Percentiles rank a stretch among this genome's conserved stretches.
phyloP scores from a whole-genome alignment of 2,113 vertebrate species.

The Ctenodactylus gundi region DNA sequence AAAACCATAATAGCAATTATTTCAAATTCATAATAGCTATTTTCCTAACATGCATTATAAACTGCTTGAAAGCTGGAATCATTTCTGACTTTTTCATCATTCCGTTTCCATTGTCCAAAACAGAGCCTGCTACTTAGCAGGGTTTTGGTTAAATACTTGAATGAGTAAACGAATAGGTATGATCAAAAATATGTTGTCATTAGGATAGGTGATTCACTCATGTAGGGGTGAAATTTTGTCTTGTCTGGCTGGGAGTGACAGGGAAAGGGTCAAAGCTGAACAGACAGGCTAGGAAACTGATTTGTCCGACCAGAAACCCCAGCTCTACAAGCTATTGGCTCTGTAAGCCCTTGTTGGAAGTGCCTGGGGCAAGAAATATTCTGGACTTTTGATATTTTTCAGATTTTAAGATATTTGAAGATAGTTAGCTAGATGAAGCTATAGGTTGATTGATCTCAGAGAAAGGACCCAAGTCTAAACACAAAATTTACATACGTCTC shows the following conservation, averaged over 20 bases:
- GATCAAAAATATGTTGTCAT: not conserved
- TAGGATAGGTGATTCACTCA: not conserved
- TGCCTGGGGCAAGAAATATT: not conserved
- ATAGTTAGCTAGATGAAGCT: too few relatives aligned
- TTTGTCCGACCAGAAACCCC: not conserved
- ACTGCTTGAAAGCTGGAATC: not conserved
- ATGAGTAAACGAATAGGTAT: not conserved
- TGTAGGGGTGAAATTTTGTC: not conserved
- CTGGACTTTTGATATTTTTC: not conserved
- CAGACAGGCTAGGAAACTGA: not conserved
- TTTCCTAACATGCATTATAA: conserved; percentile 34
- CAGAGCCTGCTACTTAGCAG: not conserved
- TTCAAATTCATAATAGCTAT: conserved; percentile 50
- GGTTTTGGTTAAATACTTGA: not conserved
- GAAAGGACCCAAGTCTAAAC: not conserved
- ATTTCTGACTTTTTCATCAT: conserved; percentile 23
- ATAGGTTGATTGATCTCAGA: not conserved
- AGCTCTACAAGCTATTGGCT: not conserved
- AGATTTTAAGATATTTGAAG: not conserved
- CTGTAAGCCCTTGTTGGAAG: not conserved
- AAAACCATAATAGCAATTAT: conserved; percentile 46
- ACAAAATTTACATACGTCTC: not conserved
- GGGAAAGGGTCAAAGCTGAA: not conserved
- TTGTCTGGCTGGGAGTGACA: not conserved
- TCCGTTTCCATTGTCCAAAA: not conserved